A percentile compares a stretch with the other conserved stretches of the same genome.
Evolutionary conservation across 2,797 vertebrate species (phyloP).

Genomic region (Lutjanus campechanus): DNA sequence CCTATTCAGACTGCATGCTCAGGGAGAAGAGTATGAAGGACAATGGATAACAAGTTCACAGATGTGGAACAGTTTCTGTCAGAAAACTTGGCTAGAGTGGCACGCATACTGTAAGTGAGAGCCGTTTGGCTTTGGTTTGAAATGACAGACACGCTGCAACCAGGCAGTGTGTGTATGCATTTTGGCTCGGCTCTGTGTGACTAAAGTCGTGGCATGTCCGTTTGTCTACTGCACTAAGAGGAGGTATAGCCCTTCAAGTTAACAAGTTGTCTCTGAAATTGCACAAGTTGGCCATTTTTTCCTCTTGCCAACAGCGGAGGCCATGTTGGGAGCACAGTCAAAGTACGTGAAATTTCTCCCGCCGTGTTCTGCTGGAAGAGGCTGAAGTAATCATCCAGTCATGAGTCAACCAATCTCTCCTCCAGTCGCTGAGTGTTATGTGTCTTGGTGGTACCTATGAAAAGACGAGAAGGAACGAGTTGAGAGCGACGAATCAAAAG

Average conservation of each 20-base stretch:
- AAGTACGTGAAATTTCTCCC: slow-evolving; percentile 36
- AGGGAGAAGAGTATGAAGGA: slow-evolving; percentile 41
- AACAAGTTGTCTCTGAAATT: slow-evolving; percentile 67
- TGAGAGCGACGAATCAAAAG: not conserved
- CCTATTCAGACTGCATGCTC: slow-evolving; percentile 74
- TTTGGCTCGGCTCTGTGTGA: slow-evolving; percentile 70
- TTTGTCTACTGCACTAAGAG: slow-evolving; percentile 55
- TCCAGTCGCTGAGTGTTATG: slow-evolving; percentile 72
- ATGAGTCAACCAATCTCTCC: slow-evolving; percentile 65
- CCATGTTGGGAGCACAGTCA: slow-evolving; percentile 49
- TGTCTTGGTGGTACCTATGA: slow-evolving; percentile 84
- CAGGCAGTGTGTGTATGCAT: slow-evolving; percentile 70
- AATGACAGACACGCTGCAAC: slow-evolving; percentile 68
- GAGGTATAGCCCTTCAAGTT: slow-evolving; percentile 78
- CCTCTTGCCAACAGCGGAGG: slow-evolving; percentile 38
- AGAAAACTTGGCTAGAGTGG: slow-evolving; percentile 49
- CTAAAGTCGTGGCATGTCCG: slow-evolving; percentile 38
- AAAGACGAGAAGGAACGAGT: slow-evolving; percentile 17
- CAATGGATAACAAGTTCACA: slow-evolving; percentile 39
- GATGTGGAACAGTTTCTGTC: slow-evolving; percentile 47
- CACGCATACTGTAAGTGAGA: slow-evolving; percentile 50
- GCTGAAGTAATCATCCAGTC: slow-evolving; percentile 69
- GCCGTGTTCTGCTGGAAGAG: slow-evolving; percentile 51
- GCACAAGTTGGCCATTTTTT: slow-evolving; percentile 63
- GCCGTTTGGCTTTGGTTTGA: slow-evolving; percentile 79